These are phyloP conservation scores for Synergus laeviventris DNA, from an alignment of 2,888 invertebrate species.

Conservation along the genomic window DNA sequence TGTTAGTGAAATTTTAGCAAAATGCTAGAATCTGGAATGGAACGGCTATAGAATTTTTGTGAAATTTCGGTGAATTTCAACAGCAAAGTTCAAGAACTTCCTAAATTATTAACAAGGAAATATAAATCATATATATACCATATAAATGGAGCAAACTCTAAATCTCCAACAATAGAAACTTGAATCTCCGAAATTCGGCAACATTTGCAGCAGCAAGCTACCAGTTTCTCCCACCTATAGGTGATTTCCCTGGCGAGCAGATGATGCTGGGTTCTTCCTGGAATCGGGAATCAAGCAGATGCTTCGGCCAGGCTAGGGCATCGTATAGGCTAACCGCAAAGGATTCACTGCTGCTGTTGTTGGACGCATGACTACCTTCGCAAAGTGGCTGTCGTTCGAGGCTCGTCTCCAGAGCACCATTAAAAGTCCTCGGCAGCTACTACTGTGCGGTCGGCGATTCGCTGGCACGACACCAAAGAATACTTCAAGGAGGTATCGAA, in stretches of 20 bases:
- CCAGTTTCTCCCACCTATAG: neutral
- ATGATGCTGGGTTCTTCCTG: conserved; percentile 1
- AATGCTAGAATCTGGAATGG: no score
- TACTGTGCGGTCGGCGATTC: conserved; percentile 26
- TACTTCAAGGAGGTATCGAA: conserved; percentile 13
- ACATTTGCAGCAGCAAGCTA: neutral
- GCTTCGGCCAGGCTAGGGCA: conserved; percentile 9
- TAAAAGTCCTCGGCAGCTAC: conserved; percentile 29
- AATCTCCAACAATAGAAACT: neutral
- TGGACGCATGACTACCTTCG: conserved; percentile 58
- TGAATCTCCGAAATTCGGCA: neutral
- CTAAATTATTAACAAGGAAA: no score
- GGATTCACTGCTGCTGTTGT: conserved; percentile 24
- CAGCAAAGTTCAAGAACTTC: no score
- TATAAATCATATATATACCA: no score
- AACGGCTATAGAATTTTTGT: no score
- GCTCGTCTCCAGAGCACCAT: conserved; percentile 32
- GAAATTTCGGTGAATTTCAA: no score
- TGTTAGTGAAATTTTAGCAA: no score
- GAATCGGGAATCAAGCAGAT: conserved; percentile 29
- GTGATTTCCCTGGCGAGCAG: conserved; percentile 23
- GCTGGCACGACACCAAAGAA: conserved; percentile 30
- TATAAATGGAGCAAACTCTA: no score
- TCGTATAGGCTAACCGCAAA: conserved; percentile 8
- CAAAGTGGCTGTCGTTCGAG: conserved; percentile 58